Base-by-base conservation (phyloP, 2,113 vertebrate genomes). In the Choloepus hoffmanni region DNA sequence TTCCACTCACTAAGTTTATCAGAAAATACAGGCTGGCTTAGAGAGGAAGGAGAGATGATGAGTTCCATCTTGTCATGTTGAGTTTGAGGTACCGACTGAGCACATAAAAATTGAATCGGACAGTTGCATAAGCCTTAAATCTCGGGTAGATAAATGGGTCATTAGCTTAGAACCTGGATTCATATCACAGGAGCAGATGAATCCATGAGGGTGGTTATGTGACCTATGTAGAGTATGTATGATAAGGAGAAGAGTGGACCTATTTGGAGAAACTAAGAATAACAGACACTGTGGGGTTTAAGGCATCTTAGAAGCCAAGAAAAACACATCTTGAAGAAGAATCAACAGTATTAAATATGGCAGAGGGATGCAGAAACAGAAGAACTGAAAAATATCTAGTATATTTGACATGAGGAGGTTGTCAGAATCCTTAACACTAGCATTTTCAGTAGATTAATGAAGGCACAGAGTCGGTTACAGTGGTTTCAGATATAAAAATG, bases 121-220 rank as follows among this genome's bases (percentile, higher is more conserved):
- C 9, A 79, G 76, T 11, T 94, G 5, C 65, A 50, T 58, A 65
- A 45, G 19, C 21, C 23, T 92, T 85, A 48, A 84, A 55, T 18
- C 62, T 10, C 33, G 16, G 53, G 13, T 14, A 72, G 3, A 90
- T 33, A 7, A 85, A 74, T 48, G 15, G 70, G 19, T 36, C 13
- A 79, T 24, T 72, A n/a, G 19, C 79, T 79, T 67, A 89, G 72
- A 94, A 89, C 13, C 2, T 73, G 40, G 91, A 79, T 72, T 89
- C 12, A 89, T 16, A 58, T 36, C 7, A 55, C 0, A 74, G 40
- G 11, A 7, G 7, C 92, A 70, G 81, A 62, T n/a, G 50, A 70
- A 58, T 21, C 15, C n/a, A 26, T 40, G 28, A 53, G 10, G 2
- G 3, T 55, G 7, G 21, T 36, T 16, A 50, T 2, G 5, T 16